Conservation (phyloP, 2,797 vertebrate species). For the Girardinus metallicus region DNA sequence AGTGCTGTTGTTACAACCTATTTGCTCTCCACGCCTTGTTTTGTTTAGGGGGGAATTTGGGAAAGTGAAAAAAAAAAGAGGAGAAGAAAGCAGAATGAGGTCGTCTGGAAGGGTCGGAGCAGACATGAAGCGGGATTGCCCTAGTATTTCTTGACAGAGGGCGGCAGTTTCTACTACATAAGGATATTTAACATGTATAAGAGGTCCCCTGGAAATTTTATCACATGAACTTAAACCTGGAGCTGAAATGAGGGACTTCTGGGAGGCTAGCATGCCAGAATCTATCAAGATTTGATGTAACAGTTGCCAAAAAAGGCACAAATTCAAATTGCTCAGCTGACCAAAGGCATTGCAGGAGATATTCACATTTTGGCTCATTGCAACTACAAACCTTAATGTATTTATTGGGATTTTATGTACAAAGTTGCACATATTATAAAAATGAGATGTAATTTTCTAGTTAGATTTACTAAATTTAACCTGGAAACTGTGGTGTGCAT, state of each 20-base stretch:
- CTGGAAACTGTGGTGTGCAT: not conserved
- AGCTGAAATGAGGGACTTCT: constrained; percentile 5
- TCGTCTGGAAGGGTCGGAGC: constrained; percentile 60
- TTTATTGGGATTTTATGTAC: not conserved
- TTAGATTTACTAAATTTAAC: not conserved
- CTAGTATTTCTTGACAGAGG: constrained; percentile 56
- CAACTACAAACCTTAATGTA: not conserved
- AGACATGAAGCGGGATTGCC: constrained; percentile 40
- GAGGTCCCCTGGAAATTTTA: constrained; percentile 22
- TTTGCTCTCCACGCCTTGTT: constrained; percentile 39
- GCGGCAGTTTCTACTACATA: constrained; percentile 20
- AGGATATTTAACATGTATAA: not conserved
- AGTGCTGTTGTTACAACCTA: constrained; percentile 46
- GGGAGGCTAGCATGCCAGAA: constrained; percentile 9
- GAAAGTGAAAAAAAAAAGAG: constrained; percentile 24
- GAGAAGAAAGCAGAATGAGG: constrained; percentile 63
- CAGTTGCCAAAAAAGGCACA: constrained; percentile 1
- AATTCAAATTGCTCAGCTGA: constrained; percentile 6
- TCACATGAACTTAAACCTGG: constrained; percentile 3
- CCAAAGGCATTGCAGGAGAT: not conserved
- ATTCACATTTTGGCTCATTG: not conserved
- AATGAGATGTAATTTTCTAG: not conserved
- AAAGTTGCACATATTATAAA: not conserved
- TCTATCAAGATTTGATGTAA: constrained; percentile 15
- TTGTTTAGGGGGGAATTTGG: constrained; percentile 37